Conservation (phyloP, 1,140 invertebrate genomes). For the Daktulosphaira vitifoliae region DNA sequence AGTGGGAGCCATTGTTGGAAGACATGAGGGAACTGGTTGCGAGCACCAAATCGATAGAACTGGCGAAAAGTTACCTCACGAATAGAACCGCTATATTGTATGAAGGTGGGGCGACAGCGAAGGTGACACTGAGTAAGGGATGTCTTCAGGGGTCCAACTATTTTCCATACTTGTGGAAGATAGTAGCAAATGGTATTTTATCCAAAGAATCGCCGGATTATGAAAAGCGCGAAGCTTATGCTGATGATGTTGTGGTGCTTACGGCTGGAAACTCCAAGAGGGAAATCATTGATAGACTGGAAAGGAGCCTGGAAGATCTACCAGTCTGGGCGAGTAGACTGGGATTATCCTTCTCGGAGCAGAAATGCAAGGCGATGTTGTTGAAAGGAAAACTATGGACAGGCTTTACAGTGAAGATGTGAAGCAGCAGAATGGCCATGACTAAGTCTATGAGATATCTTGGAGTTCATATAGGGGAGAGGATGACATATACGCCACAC, state of each 20-base stretch:
- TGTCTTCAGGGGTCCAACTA: constrained; percentile 15
- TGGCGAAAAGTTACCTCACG: background rate
- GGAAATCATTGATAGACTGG: background rate
- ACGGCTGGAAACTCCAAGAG: background rate
- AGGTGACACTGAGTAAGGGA: background rate
- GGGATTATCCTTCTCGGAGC: background rate
- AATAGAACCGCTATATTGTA: background rate
- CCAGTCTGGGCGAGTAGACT: background rate
- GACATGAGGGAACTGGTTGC: background rate
- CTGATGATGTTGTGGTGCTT: constrained; percentile 35
- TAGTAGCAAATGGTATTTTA: background rate
- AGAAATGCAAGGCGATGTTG: background rate
- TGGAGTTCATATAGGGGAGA: too few species aligned
- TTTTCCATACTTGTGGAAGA: constrained; percentile 4
- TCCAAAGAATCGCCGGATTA: too few species aligned
- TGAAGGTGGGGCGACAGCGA: background rate
- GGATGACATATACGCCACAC: too few species aligned
- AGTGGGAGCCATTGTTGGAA: background rate
- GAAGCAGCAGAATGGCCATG: background rate
- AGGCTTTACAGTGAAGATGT: background rate
- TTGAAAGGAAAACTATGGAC: background rate
- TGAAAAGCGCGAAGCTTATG: background rate
- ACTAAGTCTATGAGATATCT: too few species aligned
- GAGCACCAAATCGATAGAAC: background rate
- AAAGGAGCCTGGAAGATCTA: background rate